Evolutionary conservation across 2,888 invertebrate species (phyloP).

Genomic region (Bursaphelenchus okinawaensis): DNA sequence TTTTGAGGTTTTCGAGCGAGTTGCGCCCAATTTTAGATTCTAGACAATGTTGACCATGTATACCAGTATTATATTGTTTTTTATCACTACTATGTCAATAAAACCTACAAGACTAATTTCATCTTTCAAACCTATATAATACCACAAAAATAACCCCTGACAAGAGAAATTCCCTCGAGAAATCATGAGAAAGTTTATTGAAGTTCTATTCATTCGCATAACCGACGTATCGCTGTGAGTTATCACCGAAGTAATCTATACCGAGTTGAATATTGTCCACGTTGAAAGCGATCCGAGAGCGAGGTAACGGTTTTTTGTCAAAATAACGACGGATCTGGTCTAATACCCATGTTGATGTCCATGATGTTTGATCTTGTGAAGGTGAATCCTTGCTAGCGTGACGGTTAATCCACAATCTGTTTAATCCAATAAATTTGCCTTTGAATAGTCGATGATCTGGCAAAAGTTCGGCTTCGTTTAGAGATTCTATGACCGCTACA

Average conservation of each 20-base stretch:
- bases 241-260: conserved; percentile 20
- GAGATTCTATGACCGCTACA: conserved; percentile 20
- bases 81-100: too few relatives aligned
- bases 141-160: too few relatives aligned
- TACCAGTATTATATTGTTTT: too few relatives aligned
- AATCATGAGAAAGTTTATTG: too few relatives aligned
- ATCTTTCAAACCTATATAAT: too few relatives aligned
- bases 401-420: conserved; percentile 33
- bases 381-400: conserved; percentile 7
- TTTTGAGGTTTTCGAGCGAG: too few relatives aligned
- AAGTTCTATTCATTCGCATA: background rate
- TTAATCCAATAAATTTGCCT: conserved; percentile 31
- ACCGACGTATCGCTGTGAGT: conserved; percentile 4
- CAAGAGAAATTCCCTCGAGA: too few relatives aligned
- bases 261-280: conserved; percentile 24
- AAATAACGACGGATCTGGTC: background rate
- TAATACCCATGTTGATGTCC: too few relatives aligned
- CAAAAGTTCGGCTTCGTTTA: conserved; percentile 19
- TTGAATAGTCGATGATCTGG: conserved; percentile 22
- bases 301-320: background rate
- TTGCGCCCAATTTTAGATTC: too few relatives aligned
- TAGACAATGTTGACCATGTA: too few relatives aligned
- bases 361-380: background rate
- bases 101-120: too few relatives aligned
- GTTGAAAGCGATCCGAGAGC: conserved; percentile 24